Evolutionary conservation across 2,113 vertebrate species (phyloP).

Genomic region (Micronycteris hirsuta): DNA sequence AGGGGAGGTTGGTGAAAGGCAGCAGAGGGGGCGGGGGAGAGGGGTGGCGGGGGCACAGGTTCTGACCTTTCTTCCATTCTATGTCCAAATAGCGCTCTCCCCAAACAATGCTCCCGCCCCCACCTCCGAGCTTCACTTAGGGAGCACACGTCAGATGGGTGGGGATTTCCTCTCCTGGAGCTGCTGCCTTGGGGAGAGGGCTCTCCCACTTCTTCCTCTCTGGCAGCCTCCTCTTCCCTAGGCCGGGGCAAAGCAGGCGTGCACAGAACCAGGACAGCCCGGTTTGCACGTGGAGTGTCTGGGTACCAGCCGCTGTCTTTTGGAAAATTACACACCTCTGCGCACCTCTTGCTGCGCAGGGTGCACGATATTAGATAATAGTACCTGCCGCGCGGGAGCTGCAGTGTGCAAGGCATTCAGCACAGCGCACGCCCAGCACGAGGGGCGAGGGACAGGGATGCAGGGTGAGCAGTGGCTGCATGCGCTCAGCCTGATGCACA

Average conservation of each 20-base stretch:
- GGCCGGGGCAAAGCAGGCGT: rapidly evolving
- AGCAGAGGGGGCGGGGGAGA: too few relatives aligned
- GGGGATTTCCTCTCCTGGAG: not conserved
- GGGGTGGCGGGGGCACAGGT: too few relatives aligned
- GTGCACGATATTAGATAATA: rapidly evolving
- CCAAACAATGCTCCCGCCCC: rapidly evolving
- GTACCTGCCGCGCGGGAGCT: rapidly evolving
- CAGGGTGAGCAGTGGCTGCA: rapidly evolving
- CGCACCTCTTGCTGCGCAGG: rapidly evolving
- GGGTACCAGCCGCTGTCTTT: not conserved
- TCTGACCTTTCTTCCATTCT: not conserved
- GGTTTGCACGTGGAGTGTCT: not conserved
- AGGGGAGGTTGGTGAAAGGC: not conserved
- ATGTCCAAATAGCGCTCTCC: not conserved
- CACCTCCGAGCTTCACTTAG: not conserved
- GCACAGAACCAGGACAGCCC: not conserved
- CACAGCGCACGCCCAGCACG: rapidly evolving
- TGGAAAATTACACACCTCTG: not conserved
- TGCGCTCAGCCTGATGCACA: rapidly evolving
- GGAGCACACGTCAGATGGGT: rapidly evolving
- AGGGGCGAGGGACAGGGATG: not conserved
- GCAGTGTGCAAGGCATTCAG: not conserved
- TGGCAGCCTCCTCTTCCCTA: not conserved
- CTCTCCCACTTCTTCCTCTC: not conserved
- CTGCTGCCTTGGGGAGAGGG: not conserved